phyloP scores from a whole-genome alignment of 2,888 invertebrate species.

The Lycocerus yunnanus region DNA sequence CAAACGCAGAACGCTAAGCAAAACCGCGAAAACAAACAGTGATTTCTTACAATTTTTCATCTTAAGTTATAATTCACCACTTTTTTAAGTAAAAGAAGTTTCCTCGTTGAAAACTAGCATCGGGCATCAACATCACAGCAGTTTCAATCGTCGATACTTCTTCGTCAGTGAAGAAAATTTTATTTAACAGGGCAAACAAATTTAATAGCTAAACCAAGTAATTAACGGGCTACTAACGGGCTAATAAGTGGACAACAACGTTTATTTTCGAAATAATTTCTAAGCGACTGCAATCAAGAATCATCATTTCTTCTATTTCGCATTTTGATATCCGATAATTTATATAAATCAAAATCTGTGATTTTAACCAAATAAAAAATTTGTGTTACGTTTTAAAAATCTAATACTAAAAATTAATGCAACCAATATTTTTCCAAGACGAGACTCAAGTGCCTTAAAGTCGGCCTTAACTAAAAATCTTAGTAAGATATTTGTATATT shows the following conservation, averaged over 20 bases:
- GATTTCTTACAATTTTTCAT: conserved; percentile 19
- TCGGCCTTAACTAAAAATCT: conserved; percentile 53
- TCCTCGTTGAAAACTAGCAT: conserved; percentile 26
- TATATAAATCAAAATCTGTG: conserved; percentile 45
- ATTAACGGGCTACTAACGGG: conserved; percentile 31
- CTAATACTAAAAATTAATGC: neutral
- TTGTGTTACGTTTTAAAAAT: conserved; percentile 6
- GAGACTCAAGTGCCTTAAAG: conserved; percentile 57
- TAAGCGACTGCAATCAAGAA: conserved; percentile 6
- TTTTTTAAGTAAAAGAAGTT: conserved; percentile 9
- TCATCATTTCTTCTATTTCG: conserved; percentile 11
- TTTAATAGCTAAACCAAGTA: neutral
- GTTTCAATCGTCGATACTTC: conserved; percentile 18
- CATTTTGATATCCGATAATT: conserved; percentile 6
- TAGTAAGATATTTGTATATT: conserved; percentile 53
- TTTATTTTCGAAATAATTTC: conserved; percentile 5
- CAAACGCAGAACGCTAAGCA: conserved; percentile 51
- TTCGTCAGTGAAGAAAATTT: neutral
- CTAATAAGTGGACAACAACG: conserved; percentile 18
- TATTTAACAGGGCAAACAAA: conserved; percentile 11
- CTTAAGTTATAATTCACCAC: conserved; percentile 19
- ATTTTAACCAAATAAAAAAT: conserved; percentile 22
- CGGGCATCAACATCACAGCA: conserved; percentile 23
- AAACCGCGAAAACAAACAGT: conserved; percentile 38
- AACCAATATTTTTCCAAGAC: conserved; percentile 51